Evolutionary conservation across 2,113 vertebrate genomes (phyloP).

Genomic region (Leuciscus idus): DNA sequence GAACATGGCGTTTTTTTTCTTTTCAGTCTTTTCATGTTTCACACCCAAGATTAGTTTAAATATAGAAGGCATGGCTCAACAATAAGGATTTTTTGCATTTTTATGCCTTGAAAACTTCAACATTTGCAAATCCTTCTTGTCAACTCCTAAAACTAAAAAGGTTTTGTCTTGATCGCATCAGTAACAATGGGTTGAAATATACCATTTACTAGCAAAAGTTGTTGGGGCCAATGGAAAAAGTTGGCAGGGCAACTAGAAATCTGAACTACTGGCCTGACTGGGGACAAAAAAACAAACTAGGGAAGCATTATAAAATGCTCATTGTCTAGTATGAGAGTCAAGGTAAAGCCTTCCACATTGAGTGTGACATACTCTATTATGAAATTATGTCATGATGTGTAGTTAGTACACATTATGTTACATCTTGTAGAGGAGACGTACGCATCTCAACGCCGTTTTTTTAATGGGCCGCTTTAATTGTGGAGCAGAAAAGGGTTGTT

Average conservation of each 20-base stretch:
- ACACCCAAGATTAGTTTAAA: conserved; percentile 22
- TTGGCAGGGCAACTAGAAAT: not conserved
- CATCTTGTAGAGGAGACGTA: conserved; percentile 1
- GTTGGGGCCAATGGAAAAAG: not conserved
- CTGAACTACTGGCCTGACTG: not conserved
- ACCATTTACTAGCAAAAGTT: not conserved
- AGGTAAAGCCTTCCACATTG: not conserved
- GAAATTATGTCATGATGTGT: not conserved
- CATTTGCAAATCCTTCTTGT: not conserved
- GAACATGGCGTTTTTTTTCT: not conserved
- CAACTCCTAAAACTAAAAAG: not conserved
- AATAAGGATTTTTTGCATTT: conserved; percentile 6
- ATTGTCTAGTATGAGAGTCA: not conserved
- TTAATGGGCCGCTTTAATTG: conserved; percentile 64
- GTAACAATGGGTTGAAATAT: not conserved
- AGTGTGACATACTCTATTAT: not conserved
- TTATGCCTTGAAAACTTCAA: not conserved
- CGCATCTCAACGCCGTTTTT: conserved; percentile 19
- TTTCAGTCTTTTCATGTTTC: conserved; percentile 20
- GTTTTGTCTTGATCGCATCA: not conserved
- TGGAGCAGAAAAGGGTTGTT: conserved; percentile 61
- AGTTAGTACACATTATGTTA: not conserved
- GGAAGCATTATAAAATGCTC: not conserved
- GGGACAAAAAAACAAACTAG: not conserved
- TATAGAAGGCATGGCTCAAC: not conserved